phyloP scores from a whole-genome alignment of 1,140 invertebrate species.

The Ceratina japonica region DNA sequence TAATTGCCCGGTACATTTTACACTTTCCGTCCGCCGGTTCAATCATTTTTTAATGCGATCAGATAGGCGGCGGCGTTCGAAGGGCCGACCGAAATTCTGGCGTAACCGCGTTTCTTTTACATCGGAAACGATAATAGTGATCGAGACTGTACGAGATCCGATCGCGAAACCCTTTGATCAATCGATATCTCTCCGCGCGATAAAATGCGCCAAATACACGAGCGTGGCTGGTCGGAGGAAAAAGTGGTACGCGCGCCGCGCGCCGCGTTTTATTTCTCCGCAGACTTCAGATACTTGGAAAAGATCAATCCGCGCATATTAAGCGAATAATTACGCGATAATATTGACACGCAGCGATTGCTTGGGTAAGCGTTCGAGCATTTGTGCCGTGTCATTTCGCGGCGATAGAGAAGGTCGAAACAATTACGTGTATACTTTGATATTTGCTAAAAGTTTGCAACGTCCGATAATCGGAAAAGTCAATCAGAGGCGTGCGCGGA shows the following conservation, averaged over 20 bases:
- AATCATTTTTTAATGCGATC: not conserved
- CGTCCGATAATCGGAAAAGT: not conserved
- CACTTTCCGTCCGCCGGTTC: not conserved
- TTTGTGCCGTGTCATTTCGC: not conserved
- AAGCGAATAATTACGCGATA: conserved; percentile 44
- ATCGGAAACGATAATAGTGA: too few relatives aligned
- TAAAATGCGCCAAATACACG: too few relatives aligned
- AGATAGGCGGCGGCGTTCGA: too few relatives aligned
- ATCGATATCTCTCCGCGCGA: too few relatives aligned
- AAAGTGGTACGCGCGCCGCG: too few relatives aligned
- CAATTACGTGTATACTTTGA: not conserved
- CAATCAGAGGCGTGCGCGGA: not conserved
- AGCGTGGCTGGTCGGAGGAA: too few relatives aligned
- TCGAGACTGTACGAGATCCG: too few relatives aligned
- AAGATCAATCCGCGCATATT: conserved; percentile 20
- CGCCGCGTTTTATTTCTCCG: too few relatives aligned
- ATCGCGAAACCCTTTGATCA: too few relatives aligned
- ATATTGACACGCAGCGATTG: conserved; percentile 5
- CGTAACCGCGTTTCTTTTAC: too few relatives aligned
- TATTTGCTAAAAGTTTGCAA: not conserved
- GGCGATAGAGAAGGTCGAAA: not conserved
- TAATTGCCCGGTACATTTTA: not conserved
- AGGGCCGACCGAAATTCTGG: too few relatives aligned
- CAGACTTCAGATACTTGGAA: not conserved
- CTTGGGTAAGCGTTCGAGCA: not conserved